Base-by-base conservation (phyloP, 2,797 vertebrate species). In the Malurus leucopterus region DNA sequence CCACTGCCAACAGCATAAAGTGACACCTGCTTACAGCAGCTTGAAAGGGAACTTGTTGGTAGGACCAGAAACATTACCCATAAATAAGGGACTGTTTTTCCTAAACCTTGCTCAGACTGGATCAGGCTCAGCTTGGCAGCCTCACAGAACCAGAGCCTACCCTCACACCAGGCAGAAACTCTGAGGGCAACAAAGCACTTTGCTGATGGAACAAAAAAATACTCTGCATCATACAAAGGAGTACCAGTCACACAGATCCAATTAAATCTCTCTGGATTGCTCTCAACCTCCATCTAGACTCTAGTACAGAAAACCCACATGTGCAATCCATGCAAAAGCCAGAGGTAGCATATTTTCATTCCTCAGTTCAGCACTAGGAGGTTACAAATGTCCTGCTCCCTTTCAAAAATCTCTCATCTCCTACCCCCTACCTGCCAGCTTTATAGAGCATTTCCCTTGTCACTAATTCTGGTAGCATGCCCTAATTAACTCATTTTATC, bases 401-500 rank as follows among this genome's bases (percentile, higher is more conserved):
- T 96, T 93, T 86, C 91, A 95, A 92, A 92, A 94, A 71, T 91
- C 94, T 96, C 94, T 92, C 73, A 86, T 92, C 89, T 95, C 89
- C 59, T 91, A 90, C 57, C 87, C 86, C 63, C 72, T 92, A 90
- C 81, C 87, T 87, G 86, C 88, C 93, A 77, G 88, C 88, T 91
- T 80, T 82, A 94, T 57, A 89, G 73, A 82, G 67, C 34, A 90
- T 95, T 96, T 96, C 94, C 94, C 96, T 95, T 88, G 94, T 62
- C 90, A 93, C 78, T 91, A 94, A 96, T 96, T 96, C 95, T 93
- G 95, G 95, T 96, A 95, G 79, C 88, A 70, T 70, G 81, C 86
- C 96, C 96, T 96, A 96, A 97, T 97, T 97, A 97, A 96, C 96
- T 97, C 92, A 95, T 96, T 97, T 97, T 96, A 96, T 95, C 95